A percentile compares a stretch with the other conserved stretches of the same genome.
These are phyloP conservation scores for Yasuhikotakia modesta DNA, from an alignment of 2,797 vertebrate genomes.

Conservation along the genomic window DNA sequence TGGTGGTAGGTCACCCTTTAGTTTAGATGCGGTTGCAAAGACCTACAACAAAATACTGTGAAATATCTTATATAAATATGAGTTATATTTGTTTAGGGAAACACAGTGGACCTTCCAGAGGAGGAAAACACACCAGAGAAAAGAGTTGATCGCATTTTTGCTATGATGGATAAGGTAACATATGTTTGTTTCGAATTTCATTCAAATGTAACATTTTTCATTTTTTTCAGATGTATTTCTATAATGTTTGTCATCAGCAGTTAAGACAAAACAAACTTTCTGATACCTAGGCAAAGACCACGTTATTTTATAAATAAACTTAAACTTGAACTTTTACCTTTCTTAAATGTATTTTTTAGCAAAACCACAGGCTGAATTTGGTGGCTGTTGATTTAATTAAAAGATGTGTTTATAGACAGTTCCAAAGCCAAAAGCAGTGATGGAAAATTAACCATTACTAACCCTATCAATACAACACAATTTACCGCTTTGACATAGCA, in stretches of 20 bases:
- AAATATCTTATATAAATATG: not conserved
- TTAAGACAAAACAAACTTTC: too few species aligned
- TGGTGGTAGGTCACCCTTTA: conserved; percentile 86
- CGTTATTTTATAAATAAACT: too few species aligned
- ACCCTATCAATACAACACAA: not conserved
- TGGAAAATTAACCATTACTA: not conserved
- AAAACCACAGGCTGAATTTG: not conserved
- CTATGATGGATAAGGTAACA: conserved; percentile 96
- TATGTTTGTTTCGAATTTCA: not conserved
- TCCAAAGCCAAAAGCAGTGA: too few species aligned
- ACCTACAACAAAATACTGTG: not conserved
- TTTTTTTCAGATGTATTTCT: too few species aligned
- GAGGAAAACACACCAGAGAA: conserved; percentile 97
- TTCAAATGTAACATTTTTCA: too few species aligned
- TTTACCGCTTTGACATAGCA: not conserved
- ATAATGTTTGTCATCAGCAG: too few species aligned
- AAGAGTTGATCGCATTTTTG: conserved; percentile 93
- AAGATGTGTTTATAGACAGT: not conserved
- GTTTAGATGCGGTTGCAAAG: not conserved
- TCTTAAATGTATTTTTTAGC: not conserved
- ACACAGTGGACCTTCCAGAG: conserved; percentile 94
- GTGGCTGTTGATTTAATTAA: not conserved
- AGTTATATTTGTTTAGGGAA: conserved; percentile 72
- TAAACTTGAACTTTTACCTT: too few species aligned
- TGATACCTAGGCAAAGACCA: not conserved